phyloP scores from a whole-genome alignment of 2,888 invertebrate species.

The Philhelius pedissequus region DNA sequence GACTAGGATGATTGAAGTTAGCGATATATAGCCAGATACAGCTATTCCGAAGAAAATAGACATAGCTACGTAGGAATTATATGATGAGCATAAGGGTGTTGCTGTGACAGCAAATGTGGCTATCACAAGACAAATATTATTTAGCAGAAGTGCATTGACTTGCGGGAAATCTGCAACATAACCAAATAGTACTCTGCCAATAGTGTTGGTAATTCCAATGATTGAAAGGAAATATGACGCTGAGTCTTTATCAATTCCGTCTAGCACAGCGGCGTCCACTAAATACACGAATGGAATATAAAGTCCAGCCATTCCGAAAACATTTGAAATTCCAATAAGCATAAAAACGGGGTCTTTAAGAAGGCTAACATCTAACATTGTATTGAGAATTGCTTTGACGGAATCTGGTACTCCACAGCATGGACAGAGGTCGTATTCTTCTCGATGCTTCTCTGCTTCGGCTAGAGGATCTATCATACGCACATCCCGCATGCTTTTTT shows the following conservation, averaged over 20 bases:
- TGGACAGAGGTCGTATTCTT: conserved; percentile 89
- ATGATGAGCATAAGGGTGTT: conserved; percentile 90
- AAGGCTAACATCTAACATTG: conserved; percentile 94
- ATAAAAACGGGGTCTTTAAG: conserved; percentile 94
- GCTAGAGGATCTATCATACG: conserved; percentile 81
- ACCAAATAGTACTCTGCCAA: conserved; percentile 94
- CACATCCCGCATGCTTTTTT: conserved; percentile 82
- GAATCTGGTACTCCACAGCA: conserved; percentile 88
- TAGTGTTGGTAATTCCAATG: conserved; percentile 95
- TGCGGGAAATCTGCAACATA: conserved; percentile 94
- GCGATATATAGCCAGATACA: conserved; percentile 96
- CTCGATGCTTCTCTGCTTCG: conserved; percentile 78
- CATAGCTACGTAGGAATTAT: conserved; percentile 87
- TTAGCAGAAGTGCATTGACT: conserved; percentile 94
- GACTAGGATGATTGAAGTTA: conserved; percentile 98
- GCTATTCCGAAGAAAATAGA: conserved; percentile 95
- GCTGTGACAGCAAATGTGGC: conserved; percentile 91
- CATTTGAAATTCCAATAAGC: conserved; percentile 94
- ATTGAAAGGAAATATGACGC: conserved; percentile 80
- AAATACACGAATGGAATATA: conserved; percentile 98
- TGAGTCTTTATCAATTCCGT: conserved; percentile 84
- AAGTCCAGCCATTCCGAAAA: conserved; percentile 98
- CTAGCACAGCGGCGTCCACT: conserved; percentile 87
- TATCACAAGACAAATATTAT: conserved; percentile 94
- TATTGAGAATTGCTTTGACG: conserved; percentile 89